phyloP scores from a whole-genome alignment of 2,888 invertebrate genomes.

The Sinelater perroti region DNA sequence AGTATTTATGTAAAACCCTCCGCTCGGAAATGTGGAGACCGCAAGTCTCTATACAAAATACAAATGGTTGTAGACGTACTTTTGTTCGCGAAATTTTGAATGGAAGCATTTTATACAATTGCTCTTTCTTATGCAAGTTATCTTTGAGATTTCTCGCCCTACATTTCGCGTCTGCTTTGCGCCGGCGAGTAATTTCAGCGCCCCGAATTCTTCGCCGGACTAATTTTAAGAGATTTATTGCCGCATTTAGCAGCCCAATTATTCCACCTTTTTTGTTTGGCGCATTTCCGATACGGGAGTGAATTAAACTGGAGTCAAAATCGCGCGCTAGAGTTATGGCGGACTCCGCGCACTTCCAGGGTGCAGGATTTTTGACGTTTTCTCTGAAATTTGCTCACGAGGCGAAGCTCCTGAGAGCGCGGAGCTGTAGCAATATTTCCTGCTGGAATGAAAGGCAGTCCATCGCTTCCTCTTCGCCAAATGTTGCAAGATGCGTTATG shows the following conservation, averaged over 20 bases:
- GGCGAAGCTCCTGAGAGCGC: conserved; percentile 9
- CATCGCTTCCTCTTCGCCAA: conserved; percentile 23
- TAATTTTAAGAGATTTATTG: no score
- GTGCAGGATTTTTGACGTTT: conserved; percentile 38
- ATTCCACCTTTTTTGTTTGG: no score
- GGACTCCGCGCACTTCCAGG: conserved; percentile 39
- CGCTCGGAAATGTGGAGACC: conserved; percentile 43
- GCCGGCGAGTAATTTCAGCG: no score
- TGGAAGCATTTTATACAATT: conserved; percentile 36
- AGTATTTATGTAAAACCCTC: conserved; percentile 50
- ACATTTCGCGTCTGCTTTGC: neutral
- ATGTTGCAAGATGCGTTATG: conserved; percentile 28
- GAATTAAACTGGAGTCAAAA: conserved; percentile 14
- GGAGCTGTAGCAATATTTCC: no score
- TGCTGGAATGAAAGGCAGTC: conserved; percentile 23
- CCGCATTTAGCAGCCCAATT: no score
- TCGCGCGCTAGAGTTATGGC: conserved; percentile 28
- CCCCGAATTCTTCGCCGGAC: no score
- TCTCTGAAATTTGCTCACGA: conserved; percentile 28
- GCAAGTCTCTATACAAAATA: conserved; percentile 44
- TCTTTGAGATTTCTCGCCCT: conserved; percentile 21
- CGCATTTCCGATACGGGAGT: no score
- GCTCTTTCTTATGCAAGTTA: conserved; percentile 31
- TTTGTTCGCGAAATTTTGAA: conserved; percentile 36
- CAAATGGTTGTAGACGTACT: conserved; percentile 40